Evolutionary conservation across 2,797 vertebrate genomes (phyloP).

Genomic region (Dendrocincla fuliginosa): DNA sequence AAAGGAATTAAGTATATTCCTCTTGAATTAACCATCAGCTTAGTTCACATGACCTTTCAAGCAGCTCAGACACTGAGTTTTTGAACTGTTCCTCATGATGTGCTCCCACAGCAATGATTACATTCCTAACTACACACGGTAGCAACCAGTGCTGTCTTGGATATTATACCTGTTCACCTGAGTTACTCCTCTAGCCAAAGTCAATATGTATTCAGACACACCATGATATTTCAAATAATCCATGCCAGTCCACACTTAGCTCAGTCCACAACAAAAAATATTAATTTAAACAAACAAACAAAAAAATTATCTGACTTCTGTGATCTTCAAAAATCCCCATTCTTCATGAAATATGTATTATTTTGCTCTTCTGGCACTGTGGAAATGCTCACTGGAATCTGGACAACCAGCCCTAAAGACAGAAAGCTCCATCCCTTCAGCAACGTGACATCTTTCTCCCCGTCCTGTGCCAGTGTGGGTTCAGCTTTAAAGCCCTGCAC

Average conservation of each 20-base stretch:
- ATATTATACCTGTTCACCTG: neutral
- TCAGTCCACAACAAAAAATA: neutral
- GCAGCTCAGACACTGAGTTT: neutral
- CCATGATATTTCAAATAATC: neutral
- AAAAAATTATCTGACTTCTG: neutral
- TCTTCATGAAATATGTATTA: neutral
- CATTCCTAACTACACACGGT: neutral
- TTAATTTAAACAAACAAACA: neutral
- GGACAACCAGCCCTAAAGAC: neutral
- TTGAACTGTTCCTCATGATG: neutral
- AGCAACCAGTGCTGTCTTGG: neutral
- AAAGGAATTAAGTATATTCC: neutral
- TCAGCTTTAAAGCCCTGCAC: neutral
- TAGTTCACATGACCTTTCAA: neutral
- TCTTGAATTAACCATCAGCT: neutral
- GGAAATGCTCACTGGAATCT: neutral
- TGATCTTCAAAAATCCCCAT: neutral
- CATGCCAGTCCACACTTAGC: neutral
- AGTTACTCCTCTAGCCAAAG: neutral
- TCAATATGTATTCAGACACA: neutral
- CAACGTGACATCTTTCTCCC: neutral
- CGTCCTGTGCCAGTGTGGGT: accelerated
- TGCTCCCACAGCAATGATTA: neutral
- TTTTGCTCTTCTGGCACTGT: neutral
- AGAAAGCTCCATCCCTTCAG: neutral